Evolutionary conservation across 1,140 invertebrate genomes (phyloP).

Genomic region (Drosophila nasuta): DNA sequence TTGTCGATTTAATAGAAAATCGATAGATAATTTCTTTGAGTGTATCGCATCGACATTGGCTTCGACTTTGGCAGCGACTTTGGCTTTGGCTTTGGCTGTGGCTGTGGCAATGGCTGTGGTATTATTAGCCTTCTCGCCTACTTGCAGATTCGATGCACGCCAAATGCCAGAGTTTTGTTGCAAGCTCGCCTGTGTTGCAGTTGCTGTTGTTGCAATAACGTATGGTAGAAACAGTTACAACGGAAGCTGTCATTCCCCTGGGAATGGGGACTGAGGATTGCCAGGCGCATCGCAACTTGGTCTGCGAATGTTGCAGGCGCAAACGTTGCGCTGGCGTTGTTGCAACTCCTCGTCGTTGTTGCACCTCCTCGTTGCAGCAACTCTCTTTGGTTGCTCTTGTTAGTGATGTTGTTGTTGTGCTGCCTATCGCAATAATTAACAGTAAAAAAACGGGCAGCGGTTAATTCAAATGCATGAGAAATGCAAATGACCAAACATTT

Average conservation of each 20-base stretch:
- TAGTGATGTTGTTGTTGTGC: constrained; percentile 12
- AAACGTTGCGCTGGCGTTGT: constrained; percentile 10
- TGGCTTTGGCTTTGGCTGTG: not conserved
- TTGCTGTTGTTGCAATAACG: constrained; percentile 73
- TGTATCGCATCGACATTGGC: not conserved
- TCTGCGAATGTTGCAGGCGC: constrained; percentile 37
- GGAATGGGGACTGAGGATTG: constrained; percentile 59
- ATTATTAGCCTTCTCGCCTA: constrained; percentile 81
- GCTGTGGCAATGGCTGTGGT: constrained; percentile 48
- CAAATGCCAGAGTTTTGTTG: constrained; percentile 69
- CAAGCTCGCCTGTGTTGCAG: constrained; percentile 3
- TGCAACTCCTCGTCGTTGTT: not conserved
- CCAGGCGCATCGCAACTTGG: constrained; percentile 49
- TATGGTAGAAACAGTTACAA: constrained; percentile 81
- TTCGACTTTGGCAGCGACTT: not conserved
- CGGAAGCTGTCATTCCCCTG: constrained; percentile 81
- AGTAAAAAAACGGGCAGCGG: constrained; percentile 78
- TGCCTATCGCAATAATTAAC: constrained; percentile 80
- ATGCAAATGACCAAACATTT: constrained; percentile 69
- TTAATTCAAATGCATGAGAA: constrained; percentile 82
- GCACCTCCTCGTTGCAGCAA: constrained; percentile 4
- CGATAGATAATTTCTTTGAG: not conserved
- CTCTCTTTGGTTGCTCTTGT: constrained; percentile 33
- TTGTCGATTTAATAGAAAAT: not conserved
- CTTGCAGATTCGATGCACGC: constrained; percentile 84